Conservation (phyloP, 2,113 vertebrate genomes). For the Sus scrofa region T2T-Sscrofa CM000820.6:104586001-104586500, state of each 20-base stretch:
- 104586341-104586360: neutral
- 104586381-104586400: neutral
- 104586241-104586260: neutral
- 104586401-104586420: neutral
- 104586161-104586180: neutral
- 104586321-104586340: neutral
- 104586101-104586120: neutral
- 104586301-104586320: neutral
- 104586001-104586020: neutral
- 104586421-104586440: neutral
- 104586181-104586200: neutral
- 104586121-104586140: neutral
- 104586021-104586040: conserved; percentile 20
- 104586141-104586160: conserved; percentile 19
- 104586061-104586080: neutral
- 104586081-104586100: neutral
- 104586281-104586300: neutral
- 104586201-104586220: neutral
- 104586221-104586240: neutral
- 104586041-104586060: neutral
- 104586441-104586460: neutral
- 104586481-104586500: neutral
- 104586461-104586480: neutral
- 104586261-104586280: neutral
- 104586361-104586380: neutral